Percentiles rank a stretch among this genome's conserved stretches.
phyloP scores from a whole-genome alignment of 2,888 invertebrate species.

The Chloroclysta siterata region DNA sequence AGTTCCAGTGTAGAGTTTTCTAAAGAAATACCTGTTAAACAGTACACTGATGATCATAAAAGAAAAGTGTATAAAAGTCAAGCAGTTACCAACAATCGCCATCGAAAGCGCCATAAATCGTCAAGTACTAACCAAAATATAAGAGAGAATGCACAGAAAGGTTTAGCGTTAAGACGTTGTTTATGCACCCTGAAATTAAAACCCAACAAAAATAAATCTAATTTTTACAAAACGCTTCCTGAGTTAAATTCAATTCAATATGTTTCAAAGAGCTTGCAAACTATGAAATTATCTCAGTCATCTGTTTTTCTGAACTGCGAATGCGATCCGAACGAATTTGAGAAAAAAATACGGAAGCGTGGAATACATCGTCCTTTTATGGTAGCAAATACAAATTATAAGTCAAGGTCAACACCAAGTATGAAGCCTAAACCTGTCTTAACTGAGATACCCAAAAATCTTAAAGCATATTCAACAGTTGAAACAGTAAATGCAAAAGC shows the following conservation, averaged over 20 bases:
- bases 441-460: slow-evolving; percentile 10
- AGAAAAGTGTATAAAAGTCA: background rate
- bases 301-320: too few relatives aligned
- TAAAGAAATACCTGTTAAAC: slow-evolving; percentile 2
- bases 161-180: slow-evolving; percentile 46
- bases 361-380: slow-evolving; percentile 11
- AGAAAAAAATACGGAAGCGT: slow-evolving; percentile 31
- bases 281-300: slow-evolving; percentile 14
- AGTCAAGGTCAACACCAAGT: slow-evolving; percentile 27
- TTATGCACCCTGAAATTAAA: slow-evolving; percentile 50
- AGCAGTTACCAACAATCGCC: background rate
- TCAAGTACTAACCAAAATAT: slow-evolving; percentile 17
- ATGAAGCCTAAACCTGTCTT: slow-evolving; percentile 20
- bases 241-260: slow-evolving; percentile 6
- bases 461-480: slow-evolving; percentile 11
- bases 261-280: slow-evolving; percentile 28
- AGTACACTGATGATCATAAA: background rate
- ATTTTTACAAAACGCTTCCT: slow-evolving; percentile 30
- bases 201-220: slow-evolving; percentile 36
- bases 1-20: slow-evolving; percentile 9
- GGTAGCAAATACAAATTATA: slow-evolving; percentile 15
- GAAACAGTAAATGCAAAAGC: slow-evolving; percentile 16
- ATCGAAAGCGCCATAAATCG: slow-evolving; percentile 11
- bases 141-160: slow-evolving; percentile 14
- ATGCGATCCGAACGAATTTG: slow-evolving; percentile 38